phyloP scores from a whole-genome alignment of 2,888 invertebrate genomes.

The Drosophila phalerata region DNA sequence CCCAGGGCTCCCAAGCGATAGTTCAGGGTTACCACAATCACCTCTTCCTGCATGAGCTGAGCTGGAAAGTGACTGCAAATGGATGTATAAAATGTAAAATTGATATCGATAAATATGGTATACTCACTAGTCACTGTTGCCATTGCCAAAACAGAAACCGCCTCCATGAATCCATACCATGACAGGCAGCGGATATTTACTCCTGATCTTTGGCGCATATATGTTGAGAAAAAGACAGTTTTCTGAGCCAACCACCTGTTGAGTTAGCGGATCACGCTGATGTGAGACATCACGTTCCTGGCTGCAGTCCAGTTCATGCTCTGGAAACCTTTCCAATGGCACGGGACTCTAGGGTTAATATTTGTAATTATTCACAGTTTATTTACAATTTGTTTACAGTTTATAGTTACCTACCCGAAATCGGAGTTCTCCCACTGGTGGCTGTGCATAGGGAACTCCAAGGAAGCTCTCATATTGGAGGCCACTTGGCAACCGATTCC shows the following conservation, averaged over 20 bases:
- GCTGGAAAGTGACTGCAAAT: conserved; percentile 83
- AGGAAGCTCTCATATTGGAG: conserved; percentile 86
- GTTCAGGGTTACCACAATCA: conserved; percentile 84
- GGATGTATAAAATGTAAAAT: too few relatives aligned
- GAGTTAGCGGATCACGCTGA: conserved; percentile 77
- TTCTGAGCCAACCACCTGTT: conserved; percentile 79
- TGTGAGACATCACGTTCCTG: conserved; percentile 78
- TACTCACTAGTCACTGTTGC: conserved; percentile 81
- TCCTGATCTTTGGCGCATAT: conserved; percentile 77
- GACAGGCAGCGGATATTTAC: conserved; percentile 71
- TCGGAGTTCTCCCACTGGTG: conserved; percentile 86
- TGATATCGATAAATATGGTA: too few relatives aligned
- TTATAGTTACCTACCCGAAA: conserved; percentile 81
- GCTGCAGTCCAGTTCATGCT: conserved; percentile 81
- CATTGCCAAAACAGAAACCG: conserved; percentile 81
- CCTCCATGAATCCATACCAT: conserved; percentile 85
- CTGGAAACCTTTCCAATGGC: conserved; percentile 76
- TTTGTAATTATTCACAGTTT: too few relatives aligned
- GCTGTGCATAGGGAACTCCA: conserved; percentile 87
- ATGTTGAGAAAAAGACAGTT: conserved; percentile 84
- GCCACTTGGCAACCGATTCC: conserved; percentile 84
- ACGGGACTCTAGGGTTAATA: conserved; percentile 78
- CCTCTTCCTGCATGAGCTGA: conserved; percentile 82
- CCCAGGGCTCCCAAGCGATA: conserved; percentile 84
- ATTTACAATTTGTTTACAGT: too few relatives aligned